Evolutionary conservation across 2,797 vertebrate species (phyloP), one percentile per base, ranked within the genome.

Genomic region (Sebastes vulpes): DNA sequence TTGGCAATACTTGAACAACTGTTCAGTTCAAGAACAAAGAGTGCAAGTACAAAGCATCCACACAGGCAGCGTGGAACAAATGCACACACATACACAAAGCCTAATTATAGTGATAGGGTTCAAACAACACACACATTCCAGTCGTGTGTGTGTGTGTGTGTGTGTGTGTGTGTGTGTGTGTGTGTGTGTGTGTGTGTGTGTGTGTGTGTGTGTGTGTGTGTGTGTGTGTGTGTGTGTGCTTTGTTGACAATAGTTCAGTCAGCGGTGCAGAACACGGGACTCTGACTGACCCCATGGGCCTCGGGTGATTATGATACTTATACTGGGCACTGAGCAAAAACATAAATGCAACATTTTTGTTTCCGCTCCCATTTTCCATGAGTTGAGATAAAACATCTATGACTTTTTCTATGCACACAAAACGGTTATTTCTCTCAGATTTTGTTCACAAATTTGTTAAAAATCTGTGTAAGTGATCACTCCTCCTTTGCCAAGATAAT

Each of bases 41-140:
- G 65, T 65, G 14, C 16, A 9, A 67, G 63, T 65, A 65, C 61
- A 81, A 88, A 83, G 85, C 65, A 76, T 69, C 77, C 61, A 42
- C 69, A 64, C 31, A 14, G 65, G 53, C 75, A 63, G 80, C 79
- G 50, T 48, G 72, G 75, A 75, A 69, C 65, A 85, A 77, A 77
- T 59, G 60, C 77, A 77, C 77, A 35, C 60, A 64, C 59, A 64
- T 52, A 74, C 73, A 56, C 74, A 67, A 29, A 54, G 65, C 58
- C 79, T 90, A 87, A 90, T 91, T 90, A 89, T 90, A 88, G 86
- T 59, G 76, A 85, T 53, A 31, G 77, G 78, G 63, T 83, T 90
- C 88, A 88, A 86, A 90, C 86, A 71, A 72, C 42, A 84, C 26
- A 68, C 9, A 21, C 86, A 81, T 86, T 91, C 75, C 82, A 56